Evolutionary conservation across 2,888 invertebrate genomes (phyloP), one percentile per base, ranked within the genome.

Genomic region (Fabriciana adippe): DNA sequence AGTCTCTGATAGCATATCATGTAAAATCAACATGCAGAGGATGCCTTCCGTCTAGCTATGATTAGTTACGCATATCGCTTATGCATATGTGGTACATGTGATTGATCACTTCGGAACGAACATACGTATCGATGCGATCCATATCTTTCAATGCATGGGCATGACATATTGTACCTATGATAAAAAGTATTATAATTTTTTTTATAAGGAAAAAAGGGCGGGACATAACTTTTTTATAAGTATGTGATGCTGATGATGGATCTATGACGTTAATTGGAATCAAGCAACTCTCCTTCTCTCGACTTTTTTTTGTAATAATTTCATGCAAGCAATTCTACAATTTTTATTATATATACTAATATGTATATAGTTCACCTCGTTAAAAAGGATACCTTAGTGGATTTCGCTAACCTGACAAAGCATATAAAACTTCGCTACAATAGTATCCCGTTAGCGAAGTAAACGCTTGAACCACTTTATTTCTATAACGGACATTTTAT

Each of bases 401-500:
- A 51, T 41, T 41, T 41, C 50, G 26, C 56, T n/a, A 64, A 64
- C n/a, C n/a, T n/a, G 51, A 50, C 41, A 57, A 64, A 64, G 64
- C 61, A 50, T 26, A 55, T 45, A 56, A 53, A 55, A 63, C 14
- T 21, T 16, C 31, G 31, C 56, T 16, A 57, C n/a, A 64, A 56
- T 56, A 64, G 21, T 56, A 45, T 47, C 51, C 41, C 57, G 56
- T 64, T 64, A 50, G 45, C 50, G 56, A 57, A 64, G 51, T 64
- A 64, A 56, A 51, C 64, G 35, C 56, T 64, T 57, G 14, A 50
- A 45, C 35, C 64, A 31, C 53, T 54, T 64, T 48, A 63, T 48
- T 54, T 35, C 68, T 60, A 54, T 53, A 11, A 57, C 48, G 60
- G 45, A 67, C 62, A 67, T 56, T 60, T 45, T 54, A 59, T 67